These are phyloP conservation scores for Momotus momota DNA, from an alignment of 2,797 vertebrate species.

Conservation along the genomic window DNA sequence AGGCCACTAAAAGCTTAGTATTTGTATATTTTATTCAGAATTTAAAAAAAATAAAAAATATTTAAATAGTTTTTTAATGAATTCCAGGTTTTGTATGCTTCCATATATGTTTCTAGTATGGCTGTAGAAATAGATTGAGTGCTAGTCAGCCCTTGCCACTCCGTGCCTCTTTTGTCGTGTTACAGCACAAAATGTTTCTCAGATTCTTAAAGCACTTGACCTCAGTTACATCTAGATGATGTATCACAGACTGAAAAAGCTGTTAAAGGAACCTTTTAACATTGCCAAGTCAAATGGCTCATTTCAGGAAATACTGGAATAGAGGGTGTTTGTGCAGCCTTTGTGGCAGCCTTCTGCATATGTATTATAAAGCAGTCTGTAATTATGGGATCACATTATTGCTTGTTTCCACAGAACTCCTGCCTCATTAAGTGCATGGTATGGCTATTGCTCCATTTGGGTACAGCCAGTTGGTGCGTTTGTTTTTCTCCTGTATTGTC, in stretches of 20 bases:
- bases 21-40: not conserved
- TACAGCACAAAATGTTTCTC: not conserved
- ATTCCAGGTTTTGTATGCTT: not conserved
- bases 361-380: not conserved
- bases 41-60: not conserved
- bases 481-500: not conserved
- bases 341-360: conserved; percentile 1
- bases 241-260: not conserved
- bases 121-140: not conserved
- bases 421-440: not conserved
- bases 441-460: not conserved
- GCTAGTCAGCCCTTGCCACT: not conserved
- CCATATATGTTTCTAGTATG: not conserved
- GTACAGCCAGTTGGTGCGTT: not conserved
- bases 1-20: not conserved
- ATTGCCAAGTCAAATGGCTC: not conserved
- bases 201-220: conserved; percentile 28
- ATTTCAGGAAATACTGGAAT: conserved; percentile 40
- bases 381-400: conserved; percentile 46
- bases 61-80: not conserved
- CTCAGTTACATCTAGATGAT: conserved; percentile 12
- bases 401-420: conserved; percentile 20
- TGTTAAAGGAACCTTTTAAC: conserved; percentile 43
- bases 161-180: conserved; percentile 20
- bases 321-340: conserved; percentile 22